Evolutionary conservation across 2,113 vertebrate species (phyloP).

Genomic region (Erythrocercus mccallii): DNA sequence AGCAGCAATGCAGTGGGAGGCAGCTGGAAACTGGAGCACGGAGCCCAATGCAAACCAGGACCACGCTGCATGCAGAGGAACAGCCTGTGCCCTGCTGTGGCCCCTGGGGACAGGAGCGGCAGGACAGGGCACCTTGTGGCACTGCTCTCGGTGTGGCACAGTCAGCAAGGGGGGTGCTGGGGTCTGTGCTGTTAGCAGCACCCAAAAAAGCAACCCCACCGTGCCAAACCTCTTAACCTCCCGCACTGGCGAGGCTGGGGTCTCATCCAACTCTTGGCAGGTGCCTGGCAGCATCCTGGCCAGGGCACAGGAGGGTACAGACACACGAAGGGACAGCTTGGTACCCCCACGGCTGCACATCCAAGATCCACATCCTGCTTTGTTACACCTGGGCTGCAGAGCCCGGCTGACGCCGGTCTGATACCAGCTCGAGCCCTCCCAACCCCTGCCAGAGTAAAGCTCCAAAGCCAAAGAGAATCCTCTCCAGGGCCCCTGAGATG

Average conservation of each 20-base stretch:
- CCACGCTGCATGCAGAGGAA: fast-evolving
- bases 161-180: background rate
- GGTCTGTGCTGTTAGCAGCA: background rate
- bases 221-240: fast-evolving
- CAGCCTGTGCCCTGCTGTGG: background rate
- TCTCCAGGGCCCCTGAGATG: background rate
- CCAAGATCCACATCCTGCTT: background rate
- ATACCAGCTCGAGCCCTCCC: fast-evolving
- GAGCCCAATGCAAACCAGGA: background rate
- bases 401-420: background rate
- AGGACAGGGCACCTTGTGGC: background rate
- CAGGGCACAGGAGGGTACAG: background rate
- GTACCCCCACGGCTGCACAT: background rate
- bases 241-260: fast-evolving
- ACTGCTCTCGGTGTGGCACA: fast-evolving
- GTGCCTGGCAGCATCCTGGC: background rate
- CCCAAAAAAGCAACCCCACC: background rate
- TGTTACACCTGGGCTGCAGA: background rate
- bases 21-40: fast-evolving
- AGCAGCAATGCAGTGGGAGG: background rate
- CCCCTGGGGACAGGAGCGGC: background rate
- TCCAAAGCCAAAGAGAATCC: background rate
- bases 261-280: background rate
- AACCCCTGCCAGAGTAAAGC: fast-evolving
- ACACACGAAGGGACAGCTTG: background rate